A percentile compares a stretch with the other conserved stretches of the same genome.
phyloP scores from a whole-genome alignment of 2,113 vertebrate species.

The Hiodon alosoides region DNA sequence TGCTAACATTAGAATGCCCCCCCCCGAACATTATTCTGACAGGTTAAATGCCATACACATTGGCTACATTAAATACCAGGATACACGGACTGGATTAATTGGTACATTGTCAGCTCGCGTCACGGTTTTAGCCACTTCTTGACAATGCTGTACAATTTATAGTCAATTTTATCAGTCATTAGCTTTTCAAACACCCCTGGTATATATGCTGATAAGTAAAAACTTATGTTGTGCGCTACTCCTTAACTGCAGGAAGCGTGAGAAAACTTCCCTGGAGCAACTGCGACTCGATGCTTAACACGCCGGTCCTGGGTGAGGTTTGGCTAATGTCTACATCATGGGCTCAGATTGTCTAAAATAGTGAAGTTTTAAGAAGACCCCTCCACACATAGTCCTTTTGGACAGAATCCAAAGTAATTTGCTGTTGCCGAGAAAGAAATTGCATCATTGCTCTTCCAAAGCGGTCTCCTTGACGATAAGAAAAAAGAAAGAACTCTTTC shows the following conservation, averaged over 20 bases:
- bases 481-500: conserved; percentile 15
- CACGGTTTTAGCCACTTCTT: too few species aligned
- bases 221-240: not conserved
- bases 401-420: conserved; percentile 19
- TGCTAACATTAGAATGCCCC: not conserved
- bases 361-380: not conserved
- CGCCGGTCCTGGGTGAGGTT: not conserved
- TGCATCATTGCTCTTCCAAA: conserved; percentile 6
- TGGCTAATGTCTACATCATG: conserved; percentile 9
- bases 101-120: too few species aligned
- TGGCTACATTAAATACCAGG: too few species aligned
- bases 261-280: not conserved
- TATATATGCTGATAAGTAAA: not conserved
- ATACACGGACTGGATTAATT: too few species aligned
- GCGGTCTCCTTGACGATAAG: not conserved
- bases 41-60: too few species aligned
- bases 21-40: not conserved
- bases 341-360: not conserved
- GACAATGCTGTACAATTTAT: too few species aligned
- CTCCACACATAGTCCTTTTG: not conserved
- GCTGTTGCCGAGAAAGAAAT: not conserved
- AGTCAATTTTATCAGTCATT: not conserved
- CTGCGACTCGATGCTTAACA: not conserved
- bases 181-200: not conserved
- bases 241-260: not conserved